Percentiles rank a stretch among this genome's conserved stretches.
phyloP scores from a whole-genome alignment of 2,888 invertebrate species.

The Mythimna ferrago region DNA sequence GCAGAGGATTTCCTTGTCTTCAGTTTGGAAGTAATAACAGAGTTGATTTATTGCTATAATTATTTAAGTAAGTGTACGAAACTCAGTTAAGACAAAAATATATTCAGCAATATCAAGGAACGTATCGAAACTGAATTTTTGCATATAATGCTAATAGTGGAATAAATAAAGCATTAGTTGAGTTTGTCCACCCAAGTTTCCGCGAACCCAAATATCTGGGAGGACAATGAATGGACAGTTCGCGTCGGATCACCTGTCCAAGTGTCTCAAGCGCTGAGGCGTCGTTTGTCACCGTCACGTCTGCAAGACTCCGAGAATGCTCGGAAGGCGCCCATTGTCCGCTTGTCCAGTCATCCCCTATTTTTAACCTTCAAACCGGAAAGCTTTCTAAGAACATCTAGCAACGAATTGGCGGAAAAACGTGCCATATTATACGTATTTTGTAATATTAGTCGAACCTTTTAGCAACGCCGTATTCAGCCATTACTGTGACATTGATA shows the following conservation, averaged over 20 bases:
- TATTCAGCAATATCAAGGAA: conserved; percentile 1
- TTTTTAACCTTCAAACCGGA: conserved; percentile 74
- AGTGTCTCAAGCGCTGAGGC: conserved; percentile 78
- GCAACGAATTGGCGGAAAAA: conserved; percentile 39
- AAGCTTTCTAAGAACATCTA: conserved; percentile 49
- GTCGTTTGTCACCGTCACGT: conserved; percentile 84
- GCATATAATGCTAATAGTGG: conserved; percentile 12
- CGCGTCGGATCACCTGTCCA: conserved; percentile 85
- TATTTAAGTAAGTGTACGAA: conserved; percentile 28
- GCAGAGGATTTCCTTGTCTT: conserved; percentile 47
- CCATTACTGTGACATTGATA: conserved; percentile 55
- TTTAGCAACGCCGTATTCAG: conserved; percentile 40
- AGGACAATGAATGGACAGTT: conserved; percentile 81
- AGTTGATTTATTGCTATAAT: conserved; percentile 52
- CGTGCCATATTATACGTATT: conserved; percentile 26
- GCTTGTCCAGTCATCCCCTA: conserved; percentile 74
- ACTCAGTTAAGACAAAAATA: conserved; percentile 7
- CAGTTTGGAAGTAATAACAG: conserved; percentile 43
- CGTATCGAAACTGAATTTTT: not conserved
- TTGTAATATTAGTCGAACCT: conserved; percentile 50
- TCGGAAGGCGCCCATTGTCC: conserved; percentile 78
- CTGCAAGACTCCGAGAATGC: conserved; percentile 72
- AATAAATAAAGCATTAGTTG: conserved; percentile 66
- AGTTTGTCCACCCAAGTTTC: conserved; percentile 55
- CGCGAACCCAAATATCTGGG: conserved; percentile 70